phyloP scores from a whole-genome alignment of 2,888 invertebrate genomes.

The Choreutis nemorana region DNA sequence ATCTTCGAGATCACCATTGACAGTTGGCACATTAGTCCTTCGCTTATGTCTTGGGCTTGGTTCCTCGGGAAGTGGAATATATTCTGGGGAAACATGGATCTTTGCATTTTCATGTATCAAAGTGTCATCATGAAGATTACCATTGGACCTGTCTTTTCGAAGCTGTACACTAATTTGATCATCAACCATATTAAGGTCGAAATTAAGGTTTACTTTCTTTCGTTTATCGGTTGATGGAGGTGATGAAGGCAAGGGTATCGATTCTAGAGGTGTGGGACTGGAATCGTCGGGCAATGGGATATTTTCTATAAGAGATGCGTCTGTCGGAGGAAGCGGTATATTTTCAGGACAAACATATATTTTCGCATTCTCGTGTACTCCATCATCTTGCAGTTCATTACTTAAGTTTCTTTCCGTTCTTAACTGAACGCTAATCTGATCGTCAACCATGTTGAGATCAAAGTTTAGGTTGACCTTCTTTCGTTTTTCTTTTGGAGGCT shows the following conservation, averaged over 20 bases:
- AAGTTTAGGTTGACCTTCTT: conserved; percentile 64
- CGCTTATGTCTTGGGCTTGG: conserved; percentile 6
- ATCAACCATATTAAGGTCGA: conserved; percentile 60
- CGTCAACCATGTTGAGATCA: conserved; percentile 60
- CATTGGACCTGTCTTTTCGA: conserved; percentile 40
- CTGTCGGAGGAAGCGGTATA: too few relatives aligned
- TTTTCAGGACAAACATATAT: conserved; percentile 43
- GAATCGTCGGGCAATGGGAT: conserved; percentile 23
- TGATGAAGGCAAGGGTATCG: conserved; percentile 7
- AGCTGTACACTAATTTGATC: conserved; percentile 60
- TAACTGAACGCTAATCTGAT: conserved; percentile 57
- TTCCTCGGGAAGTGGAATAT: conserved; percentile 34
- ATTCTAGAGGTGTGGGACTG: conserved; percentile 7
- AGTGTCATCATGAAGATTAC: too few relatives aligned
- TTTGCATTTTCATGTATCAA: conserved; percentile 30
- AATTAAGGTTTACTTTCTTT: conserved; percentile 62
- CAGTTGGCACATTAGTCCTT: conserved; percentile 9
- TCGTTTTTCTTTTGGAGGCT: conserved; percentile 57
- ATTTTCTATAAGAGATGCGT: too few relatives aligned
- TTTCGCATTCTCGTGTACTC: conserved; percentile 29
- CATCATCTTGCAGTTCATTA: too few relatives aligned
- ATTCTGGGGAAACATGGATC: conserved; percentile 40
- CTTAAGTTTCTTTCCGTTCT: conserved; percentile 41
- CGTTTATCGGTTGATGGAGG: conserved; percentile 57
- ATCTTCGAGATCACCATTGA: too few relatives aligned